Percentiles rank a stretch among this genome's conserved stretches.
These are phyloP conservation scores for Cephalopterus ornatus DNA, from an alignment of 2,113 vertebrate species.

Conservation along the genomic window DNA sequence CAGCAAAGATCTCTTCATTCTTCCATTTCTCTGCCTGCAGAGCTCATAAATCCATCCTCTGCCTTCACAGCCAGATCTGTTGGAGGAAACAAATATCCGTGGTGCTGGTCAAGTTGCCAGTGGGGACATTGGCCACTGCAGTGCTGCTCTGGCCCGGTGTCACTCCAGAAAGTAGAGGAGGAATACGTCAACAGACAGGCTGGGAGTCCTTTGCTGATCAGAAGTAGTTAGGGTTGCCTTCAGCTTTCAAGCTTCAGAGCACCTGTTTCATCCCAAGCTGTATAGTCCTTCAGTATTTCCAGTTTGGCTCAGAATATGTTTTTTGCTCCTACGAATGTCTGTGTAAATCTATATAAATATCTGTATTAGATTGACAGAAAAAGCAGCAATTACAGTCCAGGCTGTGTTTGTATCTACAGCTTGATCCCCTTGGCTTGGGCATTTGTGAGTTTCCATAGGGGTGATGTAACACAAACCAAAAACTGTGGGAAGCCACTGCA, in stretches of 20 bases:
- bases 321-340: neutral
- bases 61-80: neutral
- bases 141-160: neutral
- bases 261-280: neutral
- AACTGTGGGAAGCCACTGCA: neutral
- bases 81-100: neutral
- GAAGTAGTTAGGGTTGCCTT: neutral
- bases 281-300: neutral
- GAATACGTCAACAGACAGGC: neutral
- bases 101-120: neutral
- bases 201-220: neutral
- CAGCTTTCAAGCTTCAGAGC: neutral
- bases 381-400: neutral
- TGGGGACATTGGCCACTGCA: neutral
- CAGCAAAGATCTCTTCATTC: neutral
- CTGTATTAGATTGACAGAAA: neutral
- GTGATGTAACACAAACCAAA: neutral
- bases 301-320: neutral
- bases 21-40: neutral
- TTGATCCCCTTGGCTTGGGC: neutral
- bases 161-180: neutral
- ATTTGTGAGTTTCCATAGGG: neutral
- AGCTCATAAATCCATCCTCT: neutral
- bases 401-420: neutral
- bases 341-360: neutral